Evolutionary conservation across 2,113 vertebrate genomes (phyloP).

Genomic region (Clarias magur): DNA sequence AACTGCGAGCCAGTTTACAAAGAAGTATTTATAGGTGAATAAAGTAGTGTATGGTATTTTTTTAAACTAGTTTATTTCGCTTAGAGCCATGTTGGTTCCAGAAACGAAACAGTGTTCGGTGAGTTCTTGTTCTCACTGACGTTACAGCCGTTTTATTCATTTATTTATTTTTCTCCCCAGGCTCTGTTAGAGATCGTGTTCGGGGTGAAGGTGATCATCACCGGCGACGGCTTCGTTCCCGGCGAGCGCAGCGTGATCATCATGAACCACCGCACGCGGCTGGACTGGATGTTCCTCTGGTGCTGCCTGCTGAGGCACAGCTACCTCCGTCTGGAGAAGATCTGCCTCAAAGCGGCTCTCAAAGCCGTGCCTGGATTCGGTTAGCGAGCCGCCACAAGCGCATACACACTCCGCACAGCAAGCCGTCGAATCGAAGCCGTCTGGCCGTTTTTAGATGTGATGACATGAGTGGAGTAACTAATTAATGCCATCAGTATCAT

Average conservation of each 20-base stretch:
- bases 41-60: too few relatives aligned
- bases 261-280: slow-evolving; percentile 97
- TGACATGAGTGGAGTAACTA: too few relatives aligned
- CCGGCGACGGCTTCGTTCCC: slow-evolving; percentile 93
- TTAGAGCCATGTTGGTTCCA: too few relatives aligned
- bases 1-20: not conserved
- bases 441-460: not conserved
- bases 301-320: slow-evolving; percentile 94
- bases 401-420: slow-evolving; percentile 6
- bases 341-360: slow-evolving; percentile 94
- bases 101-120: too few relatives aligned
- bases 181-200: slow-evolving; percentile 93
- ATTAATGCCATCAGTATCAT: too few relatives aligned
- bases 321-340: slow-evolving; percentile 95
- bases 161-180: slow-evolving; percentile 55
- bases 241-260: slow-evolving; percentile 97
- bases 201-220: slow-evolving; percentile 93
- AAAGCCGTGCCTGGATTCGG: slow-evolving; percentile 95
- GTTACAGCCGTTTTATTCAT: too few relatives aligned
- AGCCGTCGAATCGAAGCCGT: not conserved
- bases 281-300: slow-evolving; percentile 99
- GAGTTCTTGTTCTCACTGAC: too few relatives aligned
- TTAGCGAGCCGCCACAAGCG: slow-evolving; percentile 60
- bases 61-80: too few relatives aligned
- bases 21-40: not conserved